phyloP scores from a whole-genome alignment of 2,797 vertebrate genomes.

The Menidia menidia region DNA sequence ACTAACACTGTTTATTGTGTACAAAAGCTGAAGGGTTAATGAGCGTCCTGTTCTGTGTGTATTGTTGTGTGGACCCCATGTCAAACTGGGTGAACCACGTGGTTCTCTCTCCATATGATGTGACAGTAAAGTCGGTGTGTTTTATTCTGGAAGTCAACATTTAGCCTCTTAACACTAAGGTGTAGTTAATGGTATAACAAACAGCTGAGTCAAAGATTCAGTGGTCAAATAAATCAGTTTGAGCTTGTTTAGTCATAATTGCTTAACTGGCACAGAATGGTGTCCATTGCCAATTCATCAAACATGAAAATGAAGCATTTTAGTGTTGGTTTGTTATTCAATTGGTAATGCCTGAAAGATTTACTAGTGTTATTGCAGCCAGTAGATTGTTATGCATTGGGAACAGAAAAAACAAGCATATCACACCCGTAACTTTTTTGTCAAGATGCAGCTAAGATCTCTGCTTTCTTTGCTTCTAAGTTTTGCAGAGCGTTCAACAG shows the following conservation, averaged over 20 bases:
- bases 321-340: not conserved
- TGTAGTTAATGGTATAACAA: not conserved
- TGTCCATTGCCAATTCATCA: not conserved
- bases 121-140: constrained; percentile 46
- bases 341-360: not conserved
- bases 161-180: constrained; percentile 25
- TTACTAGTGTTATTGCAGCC: not conserved
- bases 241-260: not conserved
- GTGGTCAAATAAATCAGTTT: constrained; percentile 10
- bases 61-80: constrained; percentile 31
- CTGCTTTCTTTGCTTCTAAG: constrained; percentile 42
- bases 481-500: constrained; percentile 60
- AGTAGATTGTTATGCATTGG: not conserved
- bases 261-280: too few species aligned
- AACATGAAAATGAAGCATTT: not conserved
- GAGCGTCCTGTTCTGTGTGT: constrained; percentile 40
- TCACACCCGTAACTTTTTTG: constrained; percentile 29
- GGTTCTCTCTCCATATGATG: constrained; percentile 48
- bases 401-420: constrained; percentile 1
- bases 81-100: constrained; percentile 43
- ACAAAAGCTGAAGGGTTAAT: constrained; percentile 58
- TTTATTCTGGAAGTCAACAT: constrained; percentile 28
- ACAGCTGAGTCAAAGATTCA: not conserved
- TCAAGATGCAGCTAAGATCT: constrained; percentile 44
- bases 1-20: constrained; percentile 70